Percentiles rank a stretch among this genome's conserved stretches.
Evolutionary conservation across 2,113 vertebrate genomes (phyloP).

Genomic region (Syrrhaptes paradoxus): DNA sequence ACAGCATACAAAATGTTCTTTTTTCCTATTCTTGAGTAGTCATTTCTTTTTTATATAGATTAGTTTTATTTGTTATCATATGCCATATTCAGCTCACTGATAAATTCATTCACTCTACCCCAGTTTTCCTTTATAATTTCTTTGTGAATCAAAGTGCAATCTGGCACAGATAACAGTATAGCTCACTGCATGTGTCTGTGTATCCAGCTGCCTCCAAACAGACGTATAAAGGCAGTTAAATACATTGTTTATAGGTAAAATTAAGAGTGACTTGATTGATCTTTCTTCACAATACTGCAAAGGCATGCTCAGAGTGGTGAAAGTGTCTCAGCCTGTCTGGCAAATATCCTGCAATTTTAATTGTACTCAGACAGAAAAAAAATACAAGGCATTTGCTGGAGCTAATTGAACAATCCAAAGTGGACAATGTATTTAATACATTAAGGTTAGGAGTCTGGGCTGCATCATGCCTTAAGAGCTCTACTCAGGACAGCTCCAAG

Average conservation of each 20-base stretch:
- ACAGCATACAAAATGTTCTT: neutral
- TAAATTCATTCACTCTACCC: neutral
- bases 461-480: conserved; percentile 9
- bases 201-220: neutral
- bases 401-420: conserved; percentile 36
- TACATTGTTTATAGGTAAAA: neutral
- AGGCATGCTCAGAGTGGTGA: neutral
- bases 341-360: conserved; percentile 51
- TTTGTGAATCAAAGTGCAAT: neutral
- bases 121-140: neutral
- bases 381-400: conserved; percentile 14
- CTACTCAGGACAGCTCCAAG: neutral
- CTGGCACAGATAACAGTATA: neutral
- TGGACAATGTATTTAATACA: conserved; percentile 39
- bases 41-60: neutral
- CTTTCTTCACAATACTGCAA: neutral
- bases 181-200: neutral
- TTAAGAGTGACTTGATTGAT: neutral
- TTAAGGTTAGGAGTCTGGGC: conserved; percentile 22
- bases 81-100: neutral
- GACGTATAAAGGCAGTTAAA: neutral
- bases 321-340: conserved; percentile 16
- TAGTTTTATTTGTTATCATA: neutral
- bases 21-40: neutral
- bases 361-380: conserved; percentile 34